A percentile compares a stretch with the other conserved stretches of the same genome.
Evolutionary conservation across 2,113 vertebrate genomes (phyloP).

Genomic region (Lichenostomus cassidix): DNA sequence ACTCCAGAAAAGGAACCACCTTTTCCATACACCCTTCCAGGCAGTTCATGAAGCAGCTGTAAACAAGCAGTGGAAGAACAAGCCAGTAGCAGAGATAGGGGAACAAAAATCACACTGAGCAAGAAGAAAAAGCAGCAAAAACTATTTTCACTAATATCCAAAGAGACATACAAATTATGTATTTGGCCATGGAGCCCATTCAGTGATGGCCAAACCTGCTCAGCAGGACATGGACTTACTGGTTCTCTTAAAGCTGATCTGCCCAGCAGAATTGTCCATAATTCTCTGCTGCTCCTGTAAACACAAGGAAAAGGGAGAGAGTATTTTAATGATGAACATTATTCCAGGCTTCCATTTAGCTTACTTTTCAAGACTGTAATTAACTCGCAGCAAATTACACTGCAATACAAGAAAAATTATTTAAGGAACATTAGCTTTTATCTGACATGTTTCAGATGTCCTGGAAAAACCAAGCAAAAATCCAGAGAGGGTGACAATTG

Average conservation of each 20-base stretch:
- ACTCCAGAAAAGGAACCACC: background rate
- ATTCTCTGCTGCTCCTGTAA: conserved; percentile 89
- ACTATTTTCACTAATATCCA: background rate
- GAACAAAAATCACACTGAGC: background rate
- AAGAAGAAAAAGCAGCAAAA: background rate
- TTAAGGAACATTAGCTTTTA: background rate
- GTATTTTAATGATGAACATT: background rate
- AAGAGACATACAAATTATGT: background rate
- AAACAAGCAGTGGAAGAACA: background rate
- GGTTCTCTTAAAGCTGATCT: conserved; percentile 91
- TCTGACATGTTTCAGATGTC: background rate
- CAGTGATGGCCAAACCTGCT: background rate
- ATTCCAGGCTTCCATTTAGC: background rate
- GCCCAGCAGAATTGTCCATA: conserved; percentile 94
- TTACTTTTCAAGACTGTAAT: background rate
- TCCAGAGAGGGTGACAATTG: background rate
- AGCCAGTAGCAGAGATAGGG: background rate
- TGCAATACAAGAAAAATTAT: background rate
- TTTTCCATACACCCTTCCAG: background rate
- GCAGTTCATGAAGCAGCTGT: background rate
- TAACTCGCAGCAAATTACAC: background rate
- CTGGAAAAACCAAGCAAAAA: background rate
- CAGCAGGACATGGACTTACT: conserved; percentile 74
- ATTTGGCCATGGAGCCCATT: background rate
- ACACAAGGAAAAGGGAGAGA: background rate